Evolutionary conservation across 2,888 invertebrate species (phyloP), one percentile per base, ranked within the genome.

Genomic region (Dryobota labecula): DNA sequence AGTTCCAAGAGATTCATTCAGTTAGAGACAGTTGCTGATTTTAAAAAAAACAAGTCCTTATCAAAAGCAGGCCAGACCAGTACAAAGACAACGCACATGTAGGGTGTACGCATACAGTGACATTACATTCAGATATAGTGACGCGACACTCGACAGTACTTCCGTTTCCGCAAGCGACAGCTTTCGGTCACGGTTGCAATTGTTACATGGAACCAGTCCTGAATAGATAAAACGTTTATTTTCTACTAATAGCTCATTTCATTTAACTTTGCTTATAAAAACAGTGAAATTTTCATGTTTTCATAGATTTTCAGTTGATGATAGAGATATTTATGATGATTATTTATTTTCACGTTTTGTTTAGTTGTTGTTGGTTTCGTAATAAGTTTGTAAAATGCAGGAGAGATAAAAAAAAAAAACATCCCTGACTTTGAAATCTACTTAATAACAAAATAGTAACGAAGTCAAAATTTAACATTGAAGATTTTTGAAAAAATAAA

Each of bases 161-260:
- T 83, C 84, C 84, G 83, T 77, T 84, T 84, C 81, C 79, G 77
- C 64, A 53, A 57, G 75, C 67, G 70, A 58, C 73, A 77, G 73
- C 79, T 83, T 82, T 76, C 76, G 71, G 74, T 54, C 76, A 78
- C 83, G 81, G 60, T 62, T 62, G 33, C 69, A 38, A 66, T 69
- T 38, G 75, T 70, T 56, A 49, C 73, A 53, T 58, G 60, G 47
- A 63, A 24, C 56, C 45, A 57, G 45, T 41, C 33, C 45, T 38
- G 4, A n/a, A 36, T 51, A 58, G 30, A 62, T 53, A 38, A 45
- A 43, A 15, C 15, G 47, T 38, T 54, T 38, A 20, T 27, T 27
- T 58, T 47, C 49, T 30, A 36, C 33, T 47, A 30, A 24, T 9
- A n/a, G 18, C 13, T 54, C 2, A 45, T 11, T 51, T 15, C 41